These are phyloP conservation scores for Drosophila ironensis DNA, from an alignment of 1,140 invertebrate species.

Conservation along the genomic window DNA sequence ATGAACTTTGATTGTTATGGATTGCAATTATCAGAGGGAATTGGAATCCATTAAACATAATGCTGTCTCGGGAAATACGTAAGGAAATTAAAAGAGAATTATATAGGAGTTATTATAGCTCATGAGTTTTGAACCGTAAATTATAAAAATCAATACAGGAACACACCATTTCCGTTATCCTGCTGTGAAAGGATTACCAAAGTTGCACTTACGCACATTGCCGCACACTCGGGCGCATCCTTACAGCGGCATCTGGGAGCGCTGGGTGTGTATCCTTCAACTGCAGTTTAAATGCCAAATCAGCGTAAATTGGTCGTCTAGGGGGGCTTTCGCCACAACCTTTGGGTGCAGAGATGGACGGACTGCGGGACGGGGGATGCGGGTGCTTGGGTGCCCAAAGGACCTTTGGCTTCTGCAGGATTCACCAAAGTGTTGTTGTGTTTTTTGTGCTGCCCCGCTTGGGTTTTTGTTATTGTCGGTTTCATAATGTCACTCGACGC, in stretches of 20 bases:
- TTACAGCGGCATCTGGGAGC: background rate
- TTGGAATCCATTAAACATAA: too few relatives aligned
- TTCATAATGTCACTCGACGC: conserved; percentile 44
- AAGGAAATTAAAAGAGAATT: too few relatives aligned
- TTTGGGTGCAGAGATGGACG: background rate
- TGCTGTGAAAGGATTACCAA: conserved; percentile 21
- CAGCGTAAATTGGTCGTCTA: conserved; percentile 41
- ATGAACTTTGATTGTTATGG: conserved; percentile 11
- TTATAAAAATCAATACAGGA: too few relatives aligned
- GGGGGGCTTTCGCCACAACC: background rate
- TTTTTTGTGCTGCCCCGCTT: conserved; percentile 1
- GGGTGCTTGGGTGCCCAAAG: conserved; percentile 1
- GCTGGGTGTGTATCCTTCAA: conserved; percentile 59
- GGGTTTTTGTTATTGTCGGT: conserved; percentile 25
- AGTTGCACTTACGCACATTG: background rate
- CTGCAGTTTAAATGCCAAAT: conserved; percentile 67
- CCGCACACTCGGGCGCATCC: background rate
- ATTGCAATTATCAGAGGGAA: too few relatives aligned
- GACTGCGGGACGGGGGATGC: background rate
- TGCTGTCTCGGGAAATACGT: too few relatives aligned
- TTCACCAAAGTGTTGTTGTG: conserved; percentile 7
- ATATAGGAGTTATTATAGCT: too few relatives aligned
- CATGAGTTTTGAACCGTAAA: too few relatives aligned
- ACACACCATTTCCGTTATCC: too few relatives aligned
- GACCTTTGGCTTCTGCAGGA: conserved; percentile 42